Base-by-base conservation (phyloP, 2,797 vertebrate genomes). In the Spinus olivaceus region DNA sequence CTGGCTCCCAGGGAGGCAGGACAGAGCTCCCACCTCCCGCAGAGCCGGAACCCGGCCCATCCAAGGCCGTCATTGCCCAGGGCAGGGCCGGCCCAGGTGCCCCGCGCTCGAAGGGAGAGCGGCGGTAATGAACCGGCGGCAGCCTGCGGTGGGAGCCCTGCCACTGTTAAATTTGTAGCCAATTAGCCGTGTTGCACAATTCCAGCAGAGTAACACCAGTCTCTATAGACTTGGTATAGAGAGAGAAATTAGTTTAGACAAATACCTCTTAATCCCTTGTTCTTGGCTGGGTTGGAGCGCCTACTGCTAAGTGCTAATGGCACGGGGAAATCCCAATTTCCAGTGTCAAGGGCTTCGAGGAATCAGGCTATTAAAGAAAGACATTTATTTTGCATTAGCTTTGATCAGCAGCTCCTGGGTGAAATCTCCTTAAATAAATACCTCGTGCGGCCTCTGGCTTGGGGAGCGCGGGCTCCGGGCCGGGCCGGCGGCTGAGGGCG, bases 231-330 rank as follows among this genome's bases (percentile, higher is more conserved):
- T 66, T 6, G 30, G 95, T 96, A 97, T 96, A 98, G 88, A 97
- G 97, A 95, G 95, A 97, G 97, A 98, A 98, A 98, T 98, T 98
- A 98, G 97, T 97, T 97, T 95, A 98, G 97, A 98, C 97, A 98
- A 98, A 98, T 97, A 96, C 97, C 97, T 96, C 97, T 98, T 98
- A 98, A 98, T 98, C 98, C 97, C 95, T 95, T 56, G 96, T 95
- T 98, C 97, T 98, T 98, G 98, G 98, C 98, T n/a, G 90, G 96
- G 92, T 82, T 95, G 96, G 95, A 97, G 97, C 14, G 85, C 97
- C 98, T 97, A 98, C 97, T 97, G 97, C 97, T 97, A 96, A 95
- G 97, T 91, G 97, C 97, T 98, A 98, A 98, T 97, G 97, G 97
- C 97, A 94, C 66, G 94, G 97, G 97, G 98, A 98, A 98, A 97